Evolutionary conservation across 1,140 invertebrate genomes (phyloP).

Genomic region (Zeugodacus cucurbitae): DNA sequence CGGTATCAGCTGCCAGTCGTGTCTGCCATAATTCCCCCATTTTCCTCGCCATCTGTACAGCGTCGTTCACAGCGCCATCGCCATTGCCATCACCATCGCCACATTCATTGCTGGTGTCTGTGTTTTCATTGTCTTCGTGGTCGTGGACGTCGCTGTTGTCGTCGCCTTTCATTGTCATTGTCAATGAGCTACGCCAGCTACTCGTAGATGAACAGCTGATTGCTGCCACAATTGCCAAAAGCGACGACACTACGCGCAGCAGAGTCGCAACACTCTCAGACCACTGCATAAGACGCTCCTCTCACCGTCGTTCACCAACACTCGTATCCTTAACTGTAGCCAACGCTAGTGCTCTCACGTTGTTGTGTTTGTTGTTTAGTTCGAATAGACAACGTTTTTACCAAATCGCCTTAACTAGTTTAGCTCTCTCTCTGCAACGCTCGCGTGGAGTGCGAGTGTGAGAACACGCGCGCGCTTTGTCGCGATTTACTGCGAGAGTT

Average conservation of each 20-base stretch:
- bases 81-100: not conserved
- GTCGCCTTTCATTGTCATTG: constrained; percentile 44
- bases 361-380: not conserved
- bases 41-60: not conserved
- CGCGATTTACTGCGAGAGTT: not conserved
- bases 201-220: constrained; percentile 16
- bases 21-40: constrained; percentile 8
- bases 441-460: not conserved
- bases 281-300: not conserved
- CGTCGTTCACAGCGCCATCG: not conserved
- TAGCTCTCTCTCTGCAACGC: not conserved
- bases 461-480: not conserved
- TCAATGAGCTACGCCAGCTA: constrained; percentile 37
- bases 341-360: not conserved
- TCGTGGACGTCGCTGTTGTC: constrained; percentile 38
- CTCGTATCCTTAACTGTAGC: not conserved
- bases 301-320: not conserved
- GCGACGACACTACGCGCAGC: not conserved
- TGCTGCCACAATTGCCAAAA: not conserved
- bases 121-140: not conserved
- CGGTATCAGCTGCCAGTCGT: constrained; percentile 25
- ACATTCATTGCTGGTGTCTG: not conserved
- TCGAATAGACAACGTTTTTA: not conserved
- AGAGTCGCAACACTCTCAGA: not conserved
- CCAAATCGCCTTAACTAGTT: not conserved